Evolutionary conservation across 2,888 invertebrate species (phyloP), one percentile per base, ranked within the genome.

Genomic region (Bombylius discolor): DNA sequence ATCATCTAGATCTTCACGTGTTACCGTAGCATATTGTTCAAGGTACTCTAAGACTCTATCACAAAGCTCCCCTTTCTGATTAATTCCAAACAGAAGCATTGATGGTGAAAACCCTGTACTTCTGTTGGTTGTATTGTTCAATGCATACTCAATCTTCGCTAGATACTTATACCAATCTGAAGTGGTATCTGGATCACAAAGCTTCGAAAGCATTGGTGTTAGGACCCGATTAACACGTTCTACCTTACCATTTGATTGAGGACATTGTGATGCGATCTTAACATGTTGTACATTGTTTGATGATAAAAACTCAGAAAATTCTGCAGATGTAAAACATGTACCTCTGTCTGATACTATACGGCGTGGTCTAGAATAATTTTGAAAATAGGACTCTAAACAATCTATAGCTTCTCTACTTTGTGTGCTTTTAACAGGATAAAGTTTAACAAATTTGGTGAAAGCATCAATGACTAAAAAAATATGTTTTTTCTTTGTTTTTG

Each of bases 381-480:
- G 13, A 36, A 55, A 56, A 45, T 56, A 59, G 3, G 57, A 54
- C 11, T 47, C 14, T 32, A 58, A 13, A 36, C 51, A 51, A 52
- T 8, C 23, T n/a, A 55, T 47, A 6, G 53, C 55, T 48, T 56
- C 55, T 32, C 36, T 51, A 32, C 57, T 53, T 23, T 47, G 47
- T n/a, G 57, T 58, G 4, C 54, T 45, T 23, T 33, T 56, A n/a
- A 56, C 53, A 14, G 55, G 14, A 34, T 45, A 57, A 32, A 70
- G 53, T 46, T 68, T 63, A 1, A 65, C 55, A 57, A 63, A 70
- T 55, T 71, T 70, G 0, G 68, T 54, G 39, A 59, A 56, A 1
- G 56, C 53, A 56, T 58, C 60, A 36, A 56, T 46, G 7, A 56
- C 49, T 4, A 58, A 39, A 34, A 55, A 56, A 36, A 58, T 51